Base-by-base conservation (phyloP, 2,888 invertebrate species). In the Tetragonula carbonaria region DNA sequence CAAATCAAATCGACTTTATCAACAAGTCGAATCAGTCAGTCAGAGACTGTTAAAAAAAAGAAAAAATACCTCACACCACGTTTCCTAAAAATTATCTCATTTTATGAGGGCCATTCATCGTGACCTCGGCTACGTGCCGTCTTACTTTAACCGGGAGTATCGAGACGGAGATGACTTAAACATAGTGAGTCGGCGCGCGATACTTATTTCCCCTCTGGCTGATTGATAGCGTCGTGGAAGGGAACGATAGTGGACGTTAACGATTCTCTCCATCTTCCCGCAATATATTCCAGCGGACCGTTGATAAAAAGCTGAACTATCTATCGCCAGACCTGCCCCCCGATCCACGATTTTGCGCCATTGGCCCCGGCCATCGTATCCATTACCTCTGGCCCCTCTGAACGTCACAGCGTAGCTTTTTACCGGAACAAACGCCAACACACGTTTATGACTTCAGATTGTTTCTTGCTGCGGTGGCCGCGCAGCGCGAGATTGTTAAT, bases 221-320 rank as follows among this genome's bases (percentile, higher is more conserved):
- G 82, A 82, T 82, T 67, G 82, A 82, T 82, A 75, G 67, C 74
- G 18, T 72, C 62, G 74, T 66, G 71, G 74, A 62, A 55, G 59
- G 45, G 38, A 68, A 63, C 71, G 50, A 66, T 82, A 68, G 75
- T 57, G 62, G 62, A 82, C 77, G 74, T 67, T 83, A 84, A 84
- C 72, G 74, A 79, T 82, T 72, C 82, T 53, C 78, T 86, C 62
- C 68, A 65, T 74, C 74, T 71, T 81, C 71, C 71, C 33, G 70
- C 86, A 84, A 86, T 86, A 86, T 84, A 87, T 78, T 78, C 80
- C 74, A 33, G 45, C 62, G 59, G 76, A 38, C n/a, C 50, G 57
- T 77, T 72, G 81, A 80, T 82, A 87, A 87, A 87, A 87, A 87
- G 84, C 75, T 16, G 51, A 84, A 86, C 87, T 86, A 86, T 87